phyloP scores from a whole-genome alignment of 1,140 invertebrate genomes.

The Mycetomoellerius zeteki region DNA sequence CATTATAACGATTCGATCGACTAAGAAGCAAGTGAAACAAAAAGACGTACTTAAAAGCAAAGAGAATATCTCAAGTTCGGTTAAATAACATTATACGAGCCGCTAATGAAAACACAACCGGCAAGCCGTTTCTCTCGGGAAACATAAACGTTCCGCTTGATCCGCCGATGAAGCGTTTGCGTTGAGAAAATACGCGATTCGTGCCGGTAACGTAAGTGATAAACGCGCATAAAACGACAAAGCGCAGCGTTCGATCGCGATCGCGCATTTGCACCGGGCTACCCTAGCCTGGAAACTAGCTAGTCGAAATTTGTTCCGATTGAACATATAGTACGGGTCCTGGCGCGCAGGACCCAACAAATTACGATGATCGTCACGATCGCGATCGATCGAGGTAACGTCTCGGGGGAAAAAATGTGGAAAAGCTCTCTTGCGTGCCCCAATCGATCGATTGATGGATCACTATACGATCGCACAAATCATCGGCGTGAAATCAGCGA shows the following conservation, averaged over 20 bases:
- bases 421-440: not conserved
- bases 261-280: not conserved
- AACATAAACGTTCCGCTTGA: slow-evolving; percentile 47
- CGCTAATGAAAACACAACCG: slow-evolving; percentile 8
- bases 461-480: slow-evolving; percentile 10
- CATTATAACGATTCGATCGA: not conserved
- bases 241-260: slow-evolving; percentile 10
- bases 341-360: not conserved
- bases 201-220: slow-evolving; percentile 33
- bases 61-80: not conserved
- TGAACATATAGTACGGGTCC: not conserved
- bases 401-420: not conserved
- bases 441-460: slow-evolving; percentile 16
- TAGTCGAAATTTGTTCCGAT: slow-evolving; percentile 18
- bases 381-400: not conserved
- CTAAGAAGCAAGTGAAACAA: not conserved
- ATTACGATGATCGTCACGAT: slow-evolving; percentile 10
- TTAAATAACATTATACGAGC: slow-evolving; percentile 18
- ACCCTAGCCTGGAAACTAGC: not conserved
- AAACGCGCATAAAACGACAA: slow-evolving; percentile 14
- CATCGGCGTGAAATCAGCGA: not conserved
- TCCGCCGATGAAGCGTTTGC: slow-evolving; percentile 1
- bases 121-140: slow-evolving; percentile 4
- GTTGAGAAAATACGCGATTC: slow-evolving; percentile 38
- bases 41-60: not conserved